Base-by-base conservation (phyloP, 1,140 invertebrate genomes). In the Aradophagus sp. region DNA sequence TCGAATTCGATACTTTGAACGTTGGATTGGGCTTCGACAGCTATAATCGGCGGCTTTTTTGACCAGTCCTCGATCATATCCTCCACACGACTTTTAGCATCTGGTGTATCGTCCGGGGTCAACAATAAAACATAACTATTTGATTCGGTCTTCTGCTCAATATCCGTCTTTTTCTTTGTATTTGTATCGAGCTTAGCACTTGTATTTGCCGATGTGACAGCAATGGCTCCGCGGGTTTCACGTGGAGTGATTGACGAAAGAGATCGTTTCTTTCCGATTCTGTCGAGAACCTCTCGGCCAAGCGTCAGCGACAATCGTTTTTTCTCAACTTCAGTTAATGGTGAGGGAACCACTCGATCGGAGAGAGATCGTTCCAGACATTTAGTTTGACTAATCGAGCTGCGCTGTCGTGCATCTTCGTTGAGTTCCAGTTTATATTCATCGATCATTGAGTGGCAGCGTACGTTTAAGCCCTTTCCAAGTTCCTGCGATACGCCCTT, bases 201-300 rank as follows among this genome's bases (percentile, higher is more conserved):
- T 32, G 5, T 69, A 7, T 50, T 87, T 36, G 88, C 80, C 5
- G 79, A 50, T 0, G 80, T 86, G 2, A 85, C 87, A 0, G 90
- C 90, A 7, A 89, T 86, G 10, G 90, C 90, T 1, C 90, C 91
- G 4, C 88, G 80, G 0, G 90, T 91, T 77, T 92, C 90, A 15
- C 89, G 86, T 1, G 88, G 89, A 32, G 87, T 81, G 12, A 89
- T 80, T 0, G 87, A 81, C 4, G 85, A 78, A 0, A 85, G 81
- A 6, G 81, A 31, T 71, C 68, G 86, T 78, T 87, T 89, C 73
- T 81, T 73, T 39, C 73, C 82, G 2, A 91, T 86, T 78, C 88
- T 88, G 59, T 92, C 89, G 42, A 92, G 79, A 5, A 93, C 86
- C 85, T 93, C 93, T 75, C 90, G 89, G 47, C 92, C 91, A 2